Base-by-base conservation (phyloP, 2,797 vertebrate genomes). In the Luscinia luscinia region DNA sequence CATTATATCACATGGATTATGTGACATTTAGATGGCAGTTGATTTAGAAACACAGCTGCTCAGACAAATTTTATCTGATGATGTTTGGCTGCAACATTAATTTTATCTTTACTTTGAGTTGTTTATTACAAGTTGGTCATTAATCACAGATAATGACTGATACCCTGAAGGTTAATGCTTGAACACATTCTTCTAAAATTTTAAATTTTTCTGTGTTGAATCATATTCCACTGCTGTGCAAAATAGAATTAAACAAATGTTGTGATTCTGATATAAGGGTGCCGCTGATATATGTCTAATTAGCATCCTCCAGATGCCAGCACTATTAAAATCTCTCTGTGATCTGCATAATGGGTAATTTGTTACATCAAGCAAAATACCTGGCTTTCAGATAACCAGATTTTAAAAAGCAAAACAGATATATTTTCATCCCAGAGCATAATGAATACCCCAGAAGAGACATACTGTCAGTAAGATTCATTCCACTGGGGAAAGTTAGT, bases 11-110 rank as follows among this genome's bases (percentile, higher is more conserved):
- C 38, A 36, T 41, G 26, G 55, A 78, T 87, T 85, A 86, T 86
- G 55, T 87, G 69, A 85, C 70, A 91, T 72, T 96, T 88, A 76
- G 66, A 30, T 95, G 40, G 46, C 88, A 87, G 74, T 38, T 91
- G 90, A 86, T 63, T 90, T 87, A 86, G 91, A 94, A 96, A 93
- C 69, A 73, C 32, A 91, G 43, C 64, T 92, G 66, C 66, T 85
- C 52, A 52, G 45, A 32, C 45, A 73, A 73, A 68, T 84, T 90
- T 87, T 79, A 74, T 86, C 70, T 87, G 49, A 55, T 88, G 91
- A 82, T 86, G 64, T 96, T 95, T 92, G 86, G 52, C 69, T 87
- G 59, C 43, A 84, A 45, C 54, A 88, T 96, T 95, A 95, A 89
- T 95, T 95, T 94, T 76, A 41, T 83, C 57, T 93, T 92, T 89